phyloP scores from a whole-genome alignment of 2,113 vertebrate species.

The Columba livia region DNA sequence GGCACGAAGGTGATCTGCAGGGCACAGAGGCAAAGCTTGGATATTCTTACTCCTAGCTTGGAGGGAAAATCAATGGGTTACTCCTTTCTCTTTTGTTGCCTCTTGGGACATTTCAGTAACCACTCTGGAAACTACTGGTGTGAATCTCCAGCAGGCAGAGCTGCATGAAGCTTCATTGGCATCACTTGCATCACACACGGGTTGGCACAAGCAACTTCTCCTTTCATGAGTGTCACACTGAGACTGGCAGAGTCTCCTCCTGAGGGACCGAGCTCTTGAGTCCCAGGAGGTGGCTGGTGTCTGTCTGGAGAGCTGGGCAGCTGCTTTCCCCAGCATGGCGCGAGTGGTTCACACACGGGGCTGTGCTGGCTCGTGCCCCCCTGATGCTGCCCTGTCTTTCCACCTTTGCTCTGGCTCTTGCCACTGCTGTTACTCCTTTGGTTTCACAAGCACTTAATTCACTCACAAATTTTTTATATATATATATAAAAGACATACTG shows the following conservation, averaged over 20 bases:
- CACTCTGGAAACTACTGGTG: accelerated
- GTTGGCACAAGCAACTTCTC: not conserved
- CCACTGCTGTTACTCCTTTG: not conserved
- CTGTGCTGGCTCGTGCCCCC: not conserved
- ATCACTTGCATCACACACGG: not conserved
- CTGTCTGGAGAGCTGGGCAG: not conserved
- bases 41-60: not conserved
- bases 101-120: not conserved
- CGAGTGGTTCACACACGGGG: accelerated
- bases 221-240: not conserved
- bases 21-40: too few relatives aligned
- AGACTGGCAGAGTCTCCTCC: not conserved
- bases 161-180: not conserved
- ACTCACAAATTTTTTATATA: not conserved
- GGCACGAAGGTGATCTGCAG: not conserved
- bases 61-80: not conserved
- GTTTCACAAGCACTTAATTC: conserved; percentile 3
- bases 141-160: not conserved
- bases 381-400: not conserved
- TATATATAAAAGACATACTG: not conserved
- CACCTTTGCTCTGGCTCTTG: not conserved
- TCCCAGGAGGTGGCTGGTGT: not conserved
- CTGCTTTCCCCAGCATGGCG: not conserved
- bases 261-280: not conserved
- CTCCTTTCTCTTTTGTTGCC: not conserved